A percentile compares a stretch with the other conserved stretches of the same genome.
phyloP scores from a whole-genome alignment of 1,140 invertebrate genomes.

The Telenomus remus region DNA sequence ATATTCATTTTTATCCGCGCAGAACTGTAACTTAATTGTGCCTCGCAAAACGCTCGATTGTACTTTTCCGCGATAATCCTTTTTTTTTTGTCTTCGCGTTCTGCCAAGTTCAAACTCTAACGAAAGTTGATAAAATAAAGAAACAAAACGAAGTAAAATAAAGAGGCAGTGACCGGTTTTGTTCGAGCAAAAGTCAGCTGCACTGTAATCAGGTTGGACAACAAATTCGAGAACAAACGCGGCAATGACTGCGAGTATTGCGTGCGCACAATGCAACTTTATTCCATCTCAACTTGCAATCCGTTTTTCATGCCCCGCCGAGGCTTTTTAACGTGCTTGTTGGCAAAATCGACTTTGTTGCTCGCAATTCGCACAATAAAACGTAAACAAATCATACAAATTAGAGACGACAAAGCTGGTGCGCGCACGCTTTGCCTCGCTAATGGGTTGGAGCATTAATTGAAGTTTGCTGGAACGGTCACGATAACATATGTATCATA shows the following conservation, averaged over 20 bases:
- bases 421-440: neutral
- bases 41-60: neutral
- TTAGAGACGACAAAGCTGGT: neutral
- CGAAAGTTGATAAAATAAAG: too few species aligned
- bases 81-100: too few species aligned
- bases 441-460: constrained; percentile 6
- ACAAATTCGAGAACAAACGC: too few species aligned
- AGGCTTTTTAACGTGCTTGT: constrained; percentile 17
- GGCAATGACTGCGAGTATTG: neutral
- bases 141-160: too few species aligned
- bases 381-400: constrained; percentile 5
- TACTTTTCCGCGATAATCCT: too few species aligned
- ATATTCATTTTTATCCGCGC: constrained; percentile 7
- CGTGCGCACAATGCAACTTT: constrained; percentile 10
- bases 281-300: constrained; percentile 2
- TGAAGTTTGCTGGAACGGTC: neutral
- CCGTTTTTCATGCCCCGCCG: constrained; percentile 28
- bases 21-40: constrained; percentile 6
- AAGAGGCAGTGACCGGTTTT: too few species aligned
- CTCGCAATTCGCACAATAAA: constrained; percentile 6
- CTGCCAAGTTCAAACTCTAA: too few species aligned
- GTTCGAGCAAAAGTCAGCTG: too few species aligned
- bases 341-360: constrained; percentile 24
- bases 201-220: too few species aligned
- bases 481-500: neutral